Base-by-base conservation (phyloP, 37 sponge, comb jelly and placozoan genomes). In the Beroe forskalii region DNA sequence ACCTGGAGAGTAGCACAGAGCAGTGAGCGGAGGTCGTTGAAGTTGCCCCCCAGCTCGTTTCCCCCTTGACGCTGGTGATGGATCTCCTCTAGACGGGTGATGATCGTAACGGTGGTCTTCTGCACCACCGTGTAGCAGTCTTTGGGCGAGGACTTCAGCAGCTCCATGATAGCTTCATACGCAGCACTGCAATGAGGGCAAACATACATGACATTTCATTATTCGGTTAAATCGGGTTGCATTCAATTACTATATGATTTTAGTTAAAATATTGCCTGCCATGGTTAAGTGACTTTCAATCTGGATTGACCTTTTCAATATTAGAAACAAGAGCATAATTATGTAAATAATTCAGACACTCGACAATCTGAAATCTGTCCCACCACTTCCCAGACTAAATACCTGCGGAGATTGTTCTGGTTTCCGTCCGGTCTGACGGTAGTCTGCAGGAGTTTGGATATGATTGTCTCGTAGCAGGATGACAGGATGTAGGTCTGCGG, bases 1-100 rank as follows among this genome's bases (percentile, higher is more conserved):
- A n/a, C 95, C 92, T 97, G 99, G 24, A 96, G 89, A 0, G 99
- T 95, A 25, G 99, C 99, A 83, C 95, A 95, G 32, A 99, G 72
- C n/a, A 96, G 86, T 0, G 97, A 99, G 62, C 93, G 94, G 27
- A 96, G 28, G 41, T 99, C 97, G 20, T 91, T 75, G 1, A 95
- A 44, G 62, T 89, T 95, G 94, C 64, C 91, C 75, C 89, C 93
- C 92, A 27, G 90, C 86, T 25, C 92, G 93, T 62, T 61, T 1
- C 31, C 62, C 89, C 92, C 48, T 66, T 93, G 93, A 30, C 92
- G 62, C 0, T 92, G 63, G 32, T 93, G 91, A 42, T 93, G 76
- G 31, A 93, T 89, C 24, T 90, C 90, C 60, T 93, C 89, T 0
- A 99, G 91, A n/a, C 91, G 90, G 32, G 94, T 75, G 64, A 99